These are phyloP conservation scores for Nephotettix cincticeps DNA, from an alignment of 1,140 invertebrate genomes.

Conservation along the genomic window DNA sequence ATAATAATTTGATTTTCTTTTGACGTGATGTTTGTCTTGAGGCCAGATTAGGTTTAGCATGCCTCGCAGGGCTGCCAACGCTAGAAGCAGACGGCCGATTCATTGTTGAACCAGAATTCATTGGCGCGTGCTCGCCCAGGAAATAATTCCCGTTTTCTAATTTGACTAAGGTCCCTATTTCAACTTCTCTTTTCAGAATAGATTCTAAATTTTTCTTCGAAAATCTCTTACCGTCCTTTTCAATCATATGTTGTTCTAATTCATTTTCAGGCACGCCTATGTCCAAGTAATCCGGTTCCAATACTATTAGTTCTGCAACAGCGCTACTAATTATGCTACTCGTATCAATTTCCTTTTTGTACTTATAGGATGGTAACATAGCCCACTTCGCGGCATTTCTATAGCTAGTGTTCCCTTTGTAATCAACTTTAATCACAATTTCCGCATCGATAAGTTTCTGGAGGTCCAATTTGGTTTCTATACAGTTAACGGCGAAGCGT, in stretches of 20 bases:
- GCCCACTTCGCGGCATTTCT: conserved; percentile 76
- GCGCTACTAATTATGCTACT: conserved; percentile 59
- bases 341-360: conserved; percentile 45
- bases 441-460: conserved; percentile 72
- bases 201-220: conserved; percentile 62
- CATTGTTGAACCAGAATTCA: conserved; percentile 25
- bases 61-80: conserved; percentile 18
- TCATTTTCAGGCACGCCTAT: conserved; percentile 64
- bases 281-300: conserved; percentile 68
- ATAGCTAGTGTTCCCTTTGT: conserved; percentile 82
- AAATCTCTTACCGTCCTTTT: conserved; percentile 61
- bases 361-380: conserved; percentile 53
- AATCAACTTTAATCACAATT: conserved; percentile 80
- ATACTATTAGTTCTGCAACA: conserved; percentile 64
- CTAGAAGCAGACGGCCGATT: neutral
- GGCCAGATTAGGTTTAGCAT: neutral
- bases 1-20: conserved; percentile 19
- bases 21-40: conserved; percentile 5
- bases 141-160: conserved; percentile 66
- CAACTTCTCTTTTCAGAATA: conserved; percentile 64
- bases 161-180: conserved; percentile 63
- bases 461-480: conserved; percentile 70
- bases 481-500: conserved; percentile 66
- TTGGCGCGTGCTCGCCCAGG: conserved; percentile 47
- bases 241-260: conserved; percentile 61